Percentiles rank a stretch among this genome's conserved stretches.
phyloP scores from a whole-genome alignment of 2,888 invertebrate genomes.

The Synergus itoensis region DNA sequence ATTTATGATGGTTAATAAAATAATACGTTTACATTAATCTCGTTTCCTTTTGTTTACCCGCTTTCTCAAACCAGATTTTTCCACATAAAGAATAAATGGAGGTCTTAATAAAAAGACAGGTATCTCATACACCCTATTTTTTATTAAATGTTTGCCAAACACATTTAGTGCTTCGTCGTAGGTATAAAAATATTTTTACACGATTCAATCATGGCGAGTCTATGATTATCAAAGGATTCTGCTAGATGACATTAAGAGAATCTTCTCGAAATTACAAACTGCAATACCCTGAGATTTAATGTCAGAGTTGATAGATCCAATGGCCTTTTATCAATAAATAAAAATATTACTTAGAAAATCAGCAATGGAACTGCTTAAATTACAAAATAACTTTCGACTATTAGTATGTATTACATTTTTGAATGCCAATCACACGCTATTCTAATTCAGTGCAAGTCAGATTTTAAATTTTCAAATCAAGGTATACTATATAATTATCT shows the following conservation, averaged over 20 bases:
- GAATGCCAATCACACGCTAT: neutral
- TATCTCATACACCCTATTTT: constrained; percentile 25
- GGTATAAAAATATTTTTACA: constrained; percentile 25
- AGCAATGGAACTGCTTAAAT: neutral
- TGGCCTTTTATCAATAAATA: constrained; percentile 26
- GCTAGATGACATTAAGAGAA: neutral
- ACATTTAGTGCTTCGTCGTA: neutral
- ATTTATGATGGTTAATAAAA: constrained; percentile 41
- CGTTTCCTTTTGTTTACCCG: neutral
- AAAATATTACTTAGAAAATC: neutral
- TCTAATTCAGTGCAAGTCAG: neutral
- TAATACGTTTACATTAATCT: constrained; percentile 37
- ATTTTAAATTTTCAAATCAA: neutral
- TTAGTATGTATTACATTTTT: neutral
- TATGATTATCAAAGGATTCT: constrained; percentile 10
- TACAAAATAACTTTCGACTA: neutral
- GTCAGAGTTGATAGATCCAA: constrained; percentile 16
- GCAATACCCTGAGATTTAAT: constrained; percentile 17
- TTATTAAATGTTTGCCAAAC: constrained; percentile 30
- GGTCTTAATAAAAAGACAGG: neutral
- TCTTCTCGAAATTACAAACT: constrained; percentile 19
- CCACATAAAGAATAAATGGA: neutral
- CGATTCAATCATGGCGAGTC: constrained; percentile 39
- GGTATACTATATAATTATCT: neutral
- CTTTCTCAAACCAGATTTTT: neutral